These are phyloP conservation scores for Megaptera novaeangliae DNA, from an alignment of 2,113 vertebrate genomes.

Conservation along the genomic window DNA sequence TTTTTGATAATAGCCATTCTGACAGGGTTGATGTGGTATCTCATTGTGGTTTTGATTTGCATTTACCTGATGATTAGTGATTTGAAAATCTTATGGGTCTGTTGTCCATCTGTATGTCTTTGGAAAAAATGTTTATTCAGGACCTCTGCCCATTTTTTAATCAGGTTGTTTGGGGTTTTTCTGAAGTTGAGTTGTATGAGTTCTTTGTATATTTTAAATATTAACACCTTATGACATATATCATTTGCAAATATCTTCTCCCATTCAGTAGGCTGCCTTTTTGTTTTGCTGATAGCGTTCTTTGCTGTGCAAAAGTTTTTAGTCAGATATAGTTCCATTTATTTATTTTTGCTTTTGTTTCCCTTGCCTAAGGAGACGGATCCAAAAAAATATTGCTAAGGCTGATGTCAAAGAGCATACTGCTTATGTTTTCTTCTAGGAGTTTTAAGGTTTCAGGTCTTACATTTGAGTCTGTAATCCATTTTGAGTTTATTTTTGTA, in stretches of 20 bases:
- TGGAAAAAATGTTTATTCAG: neutral
- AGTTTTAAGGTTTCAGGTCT: neutral
- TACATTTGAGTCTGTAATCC: neutral
- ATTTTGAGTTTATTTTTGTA: neutral
- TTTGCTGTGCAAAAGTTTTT: too few relatives aligned
- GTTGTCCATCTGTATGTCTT: neutral
- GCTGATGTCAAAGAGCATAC: neutral
- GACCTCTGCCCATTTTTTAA: neutral
- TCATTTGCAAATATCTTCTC: neutral
- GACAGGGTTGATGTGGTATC: neutral
- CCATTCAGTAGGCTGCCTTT: too few relatives aligned
- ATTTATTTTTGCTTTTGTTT: too few relatives aligned
- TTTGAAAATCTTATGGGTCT: neutral
- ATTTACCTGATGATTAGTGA: neutral
- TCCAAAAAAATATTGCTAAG: neutral
- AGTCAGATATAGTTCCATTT: too few relatives aligned
- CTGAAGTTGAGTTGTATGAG: neutral
- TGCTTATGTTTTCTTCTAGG: neutral
- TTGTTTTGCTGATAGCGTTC: too few relatives aligned
- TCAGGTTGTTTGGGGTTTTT: neutral
- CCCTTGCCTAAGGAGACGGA: too few relatives aligned
- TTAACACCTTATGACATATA: neutral
- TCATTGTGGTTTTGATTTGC: neutral
- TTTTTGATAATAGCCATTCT: neutral
- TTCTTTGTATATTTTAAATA: neutral